Evolutionary conservation across 1,140 invertebrate species (phyloP), one percentile per base, ranked within the genome.

Genomic region (Caenorhabditis latens): DNA sequence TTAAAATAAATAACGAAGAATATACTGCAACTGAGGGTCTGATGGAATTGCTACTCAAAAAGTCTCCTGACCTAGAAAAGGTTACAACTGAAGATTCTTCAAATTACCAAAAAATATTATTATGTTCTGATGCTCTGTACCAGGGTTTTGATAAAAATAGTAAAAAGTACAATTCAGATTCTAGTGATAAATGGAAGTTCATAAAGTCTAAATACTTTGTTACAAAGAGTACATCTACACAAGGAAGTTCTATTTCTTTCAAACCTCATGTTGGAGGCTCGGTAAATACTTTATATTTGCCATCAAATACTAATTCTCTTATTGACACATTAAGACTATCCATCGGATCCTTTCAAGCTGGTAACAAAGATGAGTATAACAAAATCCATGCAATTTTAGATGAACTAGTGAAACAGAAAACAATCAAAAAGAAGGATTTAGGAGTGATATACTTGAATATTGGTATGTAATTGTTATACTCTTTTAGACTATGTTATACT

Each of bases 131-230:
- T 84, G 88, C 88, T 16, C 24, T 89, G n/a, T 89, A 89, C 53
- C 83, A 89, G 14, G 53, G 57, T 16, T 89, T 89, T 89, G 82
- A 89, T 89, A 58, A 85, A 43, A 85, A 1, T 19, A 57, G 13
- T 32, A 89, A 88, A 89, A 63, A 32, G n/a, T 89, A 71, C 50
- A 88, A 88, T 88, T 1, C 86, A 55, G 86, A 88, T 88, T 40
- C 87, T 11, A 88, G 87, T 88, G 86, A 88, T 13, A 88, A 89
- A 89, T 88, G 87, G 87, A 89, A 79, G 61, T 88, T 88, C 61
- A 88, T 88, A 4, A 88, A 88, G 89, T 9, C 21, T 63, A 88
- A 63, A 3, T 87, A 88, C 21, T 88, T 58, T 90, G 46, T n/a
- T n/a, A n/a, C n/a, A n/a, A n/a, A n/a, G n/a, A n/a, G n/a, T n/a